A percentile compares a stretch with the other conserved stretches of the same genome.
phyloP scores from a whole-genome alignment of 2,113 vertebrate genomes.

The Bufo bufo region DNA sequence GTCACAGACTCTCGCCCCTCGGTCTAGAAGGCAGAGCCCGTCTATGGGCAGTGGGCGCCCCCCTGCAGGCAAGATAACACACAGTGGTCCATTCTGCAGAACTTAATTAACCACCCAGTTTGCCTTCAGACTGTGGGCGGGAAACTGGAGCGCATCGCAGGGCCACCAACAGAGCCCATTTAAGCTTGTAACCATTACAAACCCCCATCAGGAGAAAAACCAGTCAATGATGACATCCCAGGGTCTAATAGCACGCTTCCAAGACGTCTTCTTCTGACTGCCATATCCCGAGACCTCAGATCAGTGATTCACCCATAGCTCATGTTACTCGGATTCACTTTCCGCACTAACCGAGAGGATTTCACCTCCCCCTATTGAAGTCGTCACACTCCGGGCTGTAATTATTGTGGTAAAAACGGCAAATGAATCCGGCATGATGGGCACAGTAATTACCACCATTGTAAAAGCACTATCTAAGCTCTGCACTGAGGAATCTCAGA shows the following conservation, averaged over 20 bases:
- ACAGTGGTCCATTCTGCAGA: not conserved
- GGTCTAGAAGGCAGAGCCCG: not conserved
- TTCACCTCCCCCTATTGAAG: not conserved
- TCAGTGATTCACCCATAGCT: constrained; percentile 26
- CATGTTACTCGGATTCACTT: not conserved
- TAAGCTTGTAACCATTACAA: not conserved
- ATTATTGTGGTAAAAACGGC: constrained; percentile 26
- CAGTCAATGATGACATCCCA: not conserved
- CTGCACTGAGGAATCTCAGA: not conserved
- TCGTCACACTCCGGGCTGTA: not conserved
- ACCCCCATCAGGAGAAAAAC: not conserved
- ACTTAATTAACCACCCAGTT: not conserved
- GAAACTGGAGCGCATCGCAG: not conserved
- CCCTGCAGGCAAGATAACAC: not conserved
- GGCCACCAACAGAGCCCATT: not conserved
- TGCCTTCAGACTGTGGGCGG: not conserved
- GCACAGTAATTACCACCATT: not conserved
- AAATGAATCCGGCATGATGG: not conserved
- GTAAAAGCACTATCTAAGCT: too few species aligned
- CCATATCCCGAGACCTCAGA: not conserved
- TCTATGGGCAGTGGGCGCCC: not conserved
- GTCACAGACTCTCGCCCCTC: too few species aligned
- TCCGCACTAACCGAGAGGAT: not conserved
- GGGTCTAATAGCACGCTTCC: not conserved
- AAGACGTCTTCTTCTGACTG: not conserved